Percentiles rank a stretch among this genome's conserved stretches.
phyloP scores from a whole-genome alignment of 2,113 vertebrate species.

The Corydoras maculifer region DNA sequence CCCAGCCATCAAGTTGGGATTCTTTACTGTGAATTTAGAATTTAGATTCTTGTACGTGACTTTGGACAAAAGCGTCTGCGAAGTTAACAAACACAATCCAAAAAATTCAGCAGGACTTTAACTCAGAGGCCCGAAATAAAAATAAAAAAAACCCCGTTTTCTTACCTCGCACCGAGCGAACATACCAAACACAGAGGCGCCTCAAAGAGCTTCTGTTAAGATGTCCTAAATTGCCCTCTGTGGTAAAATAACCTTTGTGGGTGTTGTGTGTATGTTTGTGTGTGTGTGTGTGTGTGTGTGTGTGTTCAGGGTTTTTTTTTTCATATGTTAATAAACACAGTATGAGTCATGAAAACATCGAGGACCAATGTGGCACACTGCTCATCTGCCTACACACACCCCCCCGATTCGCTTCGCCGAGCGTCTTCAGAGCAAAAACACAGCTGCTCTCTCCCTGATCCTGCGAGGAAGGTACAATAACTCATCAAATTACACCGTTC shows the following conservation, averaged over 20 bases:
- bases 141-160: too few relatives aligned
- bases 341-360: slow-evolving; percentile 46
- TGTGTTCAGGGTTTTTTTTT: slow-evolving; percentile 33
- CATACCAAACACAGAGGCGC: too few relatives aligned
- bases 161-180: too few relatives aligned
- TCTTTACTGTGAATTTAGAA: too few relatives aligned
- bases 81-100: too few relatives aligned
- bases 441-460: slow-evolving; percentile 6
- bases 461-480: slow-evolving; percentile 39
- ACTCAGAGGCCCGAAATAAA: too few relatives aligned
- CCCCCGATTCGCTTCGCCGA: slow-evolving; percentile 12
- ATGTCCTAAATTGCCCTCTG: slow-evolving; percentile 33
- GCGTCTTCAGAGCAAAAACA: slow-evolving; percentile 21
- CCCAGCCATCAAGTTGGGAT: too few relatives aligned
- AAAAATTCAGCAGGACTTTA: too few relatives aligned
- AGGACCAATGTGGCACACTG: slow-evolving; percentile 33
- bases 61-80: too few relatives aligned
- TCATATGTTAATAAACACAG: slow-evolving; percentile 41
- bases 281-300: slow-evolving; percentile 14
- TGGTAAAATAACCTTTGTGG: slow-evolving; percentile 35
- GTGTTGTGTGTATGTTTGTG: slow-evolving; percentile 5
- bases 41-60: too few relatives aligned
- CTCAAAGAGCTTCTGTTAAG: slow-evolving; percentile 8
- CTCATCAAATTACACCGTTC: background rate
- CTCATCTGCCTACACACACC: slow-evolving; percentile 35